Percentiles rank a stretch among this genome's conserved stretches.
Conservation (phyloP, 2,888 invertebrate species). For the Leistus spinibarbis region DNA sequence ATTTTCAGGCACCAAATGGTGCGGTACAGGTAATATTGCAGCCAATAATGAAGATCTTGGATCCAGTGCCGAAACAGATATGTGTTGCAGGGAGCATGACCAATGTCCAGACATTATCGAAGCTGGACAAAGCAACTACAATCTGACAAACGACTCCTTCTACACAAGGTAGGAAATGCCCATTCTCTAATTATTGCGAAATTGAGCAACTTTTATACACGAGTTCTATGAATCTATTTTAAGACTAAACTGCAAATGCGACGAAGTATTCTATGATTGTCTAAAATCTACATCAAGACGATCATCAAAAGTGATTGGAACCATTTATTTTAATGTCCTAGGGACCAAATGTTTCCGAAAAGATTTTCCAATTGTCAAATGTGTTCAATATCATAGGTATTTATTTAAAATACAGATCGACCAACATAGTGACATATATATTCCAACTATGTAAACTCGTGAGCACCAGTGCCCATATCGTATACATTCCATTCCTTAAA, state of each 20-base stretch:
- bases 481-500: too few relatives aligned
- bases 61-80: constrained; percentile 65
- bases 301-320: constrained; percentile 58
- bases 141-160: constrained; percentile 51
- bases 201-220: background rate
- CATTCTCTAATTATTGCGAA: too few relatives aligned
- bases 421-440: too few relatives aligned
- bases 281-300: constrained; percentile 54
- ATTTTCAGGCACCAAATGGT: constrained; percentile 77
- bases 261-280: constrained; percentile 61
- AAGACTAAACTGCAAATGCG: constrained; percentile 64
- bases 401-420: constrained; percentile 44
- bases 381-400: constrained; percentile 62
- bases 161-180: constrained; percentile 51
- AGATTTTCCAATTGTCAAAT: constrained; percentile 63
- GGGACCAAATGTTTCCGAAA: constrained; percentile 66
- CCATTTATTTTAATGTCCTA: constrained; percentile 63
- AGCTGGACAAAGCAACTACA: constrained; percentile 49
- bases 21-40: constrained; percentile 74
- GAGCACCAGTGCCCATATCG: too few relatives aligned
- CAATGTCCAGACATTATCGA: constrained; percentile 67
- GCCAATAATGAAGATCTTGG: constrained; percentile 70
- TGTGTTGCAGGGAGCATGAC: constrained; percentile 77
- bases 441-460: too few relatives aligned
- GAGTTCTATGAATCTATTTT: constrained; percentile 32